Percentiles rank a stretch among this genome's conserved stretches.
Conservation (phyloP, 2,888 invertebrate species). For the Acrobasis repandana region DNA sequence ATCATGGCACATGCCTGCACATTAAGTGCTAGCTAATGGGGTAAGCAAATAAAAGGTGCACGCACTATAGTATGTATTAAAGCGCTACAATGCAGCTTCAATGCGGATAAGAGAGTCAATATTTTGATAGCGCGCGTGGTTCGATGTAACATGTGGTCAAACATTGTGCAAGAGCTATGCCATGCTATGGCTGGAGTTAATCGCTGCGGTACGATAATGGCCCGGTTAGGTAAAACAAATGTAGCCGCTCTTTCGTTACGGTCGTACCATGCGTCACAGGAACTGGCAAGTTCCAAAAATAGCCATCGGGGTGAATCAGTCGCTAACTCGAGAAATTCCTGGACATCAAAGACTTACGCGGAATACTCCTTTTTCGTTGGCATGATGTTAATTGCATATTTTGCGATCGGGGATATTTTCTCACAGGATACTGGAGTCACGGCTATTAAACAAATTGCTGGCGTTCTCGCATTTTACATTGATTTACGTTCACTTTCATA, state of each 20-base stretch:
- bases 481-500: too few species aligned
- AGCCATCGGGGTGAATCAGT: conserved; percentile 67
- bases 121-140: conserved; percentile 78
- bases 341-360: conserved; percentile 72
- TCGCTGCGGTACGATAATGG: conserved; percentile 54
- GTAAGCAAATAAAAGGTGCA: conserved; percentile 69
- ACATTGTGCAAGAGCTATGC: conserved; percentile 72
- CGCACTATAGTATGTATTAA: conserved; percentile 67
- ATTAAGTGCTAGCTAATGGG: conserved; percentile 73
- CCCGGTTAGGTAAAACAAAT: conserved; percentile 57
- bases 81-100: conserved; percentile 66
- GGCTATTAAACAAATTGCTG: conserved; percentile 5
- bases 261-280: conserved; percentile 37
- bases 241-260: conserved; percentile 59
- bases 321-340: conserved; percentile 69
- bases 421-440: not conserved
- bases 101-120: conserved; percentile 78
- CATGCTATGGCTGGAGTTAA: conserved; percentile 42
- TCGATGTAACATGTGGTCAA: conserved; percentile 74
- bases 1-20: conserved; percentile 48
- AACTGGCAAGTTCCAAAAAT: conserved; percentile 57
- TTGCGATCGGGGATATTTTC: conserved; percentile 3
- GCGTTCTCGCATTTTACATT: not conserved
- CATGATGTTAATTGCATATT: conserved; percentile 24
- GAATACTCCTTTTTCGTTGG: conserved; percentile 53